These are phyloP conservation scores for Xylocopa sonorina DNA, from an alignment of 1,140 invertebrate species.

Conservation along the genomic window DNA sequence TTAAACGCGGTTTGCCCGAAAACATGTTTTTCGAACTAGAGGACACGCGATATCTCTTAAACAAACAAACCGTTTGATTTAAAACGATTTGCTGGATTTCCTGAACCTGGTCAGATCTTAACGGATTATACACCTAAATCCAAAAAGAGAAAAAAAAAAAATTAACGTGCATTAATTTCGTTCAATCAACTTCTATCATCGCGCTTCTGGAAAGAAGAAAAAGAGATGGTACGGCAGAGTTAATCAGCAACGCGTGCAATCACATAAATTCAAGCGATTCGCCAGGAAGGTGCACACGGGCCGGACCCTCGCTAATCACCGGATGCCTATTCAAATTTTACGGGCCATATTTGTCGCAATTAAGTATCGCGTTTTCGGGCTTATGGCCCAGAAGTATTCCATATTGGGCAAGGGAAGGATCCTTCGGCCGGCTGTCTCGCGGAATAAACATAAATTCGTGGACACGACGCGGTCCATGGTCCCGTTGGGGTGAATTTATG, in stretches of 20 bases:
- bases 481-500: slow-evolving; percentile 50
- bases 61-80: too few species aligned
- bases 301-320: slow-evolving; percentile 51
- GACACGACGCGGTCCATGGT: slow-evolving; percentile 42
- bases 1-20: too few species aligned
- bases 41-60: too few species aligned
- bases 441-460: slow-evolving; percentile 72
- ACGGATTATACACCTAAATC: too few species aligned
- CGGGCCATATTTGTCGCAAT: slow-evolving; percentile 79
- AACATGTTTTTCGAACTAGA: too few species aligned
- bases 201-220: too few species aligned
- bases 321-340: slow-evolving; percentile 81
- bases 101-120: too few species aligned
- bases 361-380: slow-evolving; percentile 78
- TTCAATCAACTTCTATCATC: too few species aligned
- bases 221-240: too few species aligned
- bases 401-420: slow-evolving; percentile 62
- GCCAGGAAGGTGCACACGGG: neutral
- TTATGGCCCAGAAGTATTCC: slow-evolving; percentile 76
- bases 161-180: too few species aligned
- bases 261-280: neutral
- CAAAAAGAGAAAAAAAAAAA: too few species aligned
- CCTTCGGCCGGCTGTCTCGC: slow-evolving; percentile 35
- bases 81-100: too few species aligned
- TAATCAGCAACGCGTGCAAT: neutral